These are phyloP conservation scores for Delphinapterus leucas DNA, from an alignment of 2,113 vertebrate genomes.

Conservation along the genomic window DNA sequence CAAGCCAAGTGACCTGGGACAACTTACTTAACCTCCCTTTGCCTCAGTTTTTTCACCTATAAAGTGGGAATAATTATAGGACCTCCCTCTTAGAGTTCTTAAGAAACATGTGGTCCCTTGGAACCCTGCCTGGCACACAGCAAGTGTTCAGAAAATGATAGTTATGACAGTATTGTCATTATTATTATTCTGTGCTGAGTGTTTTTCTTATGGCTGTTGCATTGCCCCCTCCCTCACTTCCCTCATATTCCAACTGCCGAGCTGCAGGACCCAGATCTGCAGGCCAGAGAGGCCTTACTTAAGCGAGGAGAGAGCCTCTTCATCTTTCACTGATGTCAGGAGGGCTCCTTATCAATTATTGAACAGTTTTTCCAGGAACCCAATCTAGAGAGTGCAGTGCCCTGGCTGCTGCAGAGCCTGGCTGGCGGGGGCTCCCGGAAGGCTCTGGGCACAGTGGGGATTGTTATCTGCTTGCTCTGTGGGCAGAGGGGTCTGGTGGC, in stretches of 20 bases:
- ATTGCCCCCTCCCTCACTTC: background rate
- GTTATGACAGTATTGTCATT: background rate
- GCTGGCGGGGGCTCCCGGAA: constrained; percentile 69
- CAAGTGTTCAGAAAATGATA: background rate
- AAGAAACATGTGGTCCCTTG: background rate
- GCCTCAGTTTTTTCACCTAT: background rate
- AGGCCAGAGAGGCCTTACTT: constrained; percentile 66
- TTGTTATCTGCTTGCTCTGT: constrained; percentile 49
- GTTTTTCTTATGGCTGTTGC: background rate
- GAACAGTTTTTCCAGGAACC: constrained; percentile 83
- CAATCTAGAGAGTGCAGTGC: constrained; percentile 67
- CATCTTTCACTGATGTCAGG: constrained; percentile 69
- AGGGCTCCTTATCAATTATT: constrained; percentile 79
- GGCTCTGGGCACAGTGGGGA: background rate
- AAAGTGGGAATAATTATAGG: background rate
- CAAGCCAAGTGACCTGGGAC: background rate
- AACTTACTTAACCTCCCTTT: background rate
- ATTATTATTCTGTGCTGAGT: background rate
- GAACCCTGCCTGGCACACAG: background rate
- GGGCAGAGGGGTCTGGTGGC: constrained; percentile 1
- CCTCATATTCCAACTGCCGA: background rate
- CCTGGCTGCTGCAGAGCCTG: constrained; percentile 33
- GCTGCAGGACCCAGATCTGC: constrained; percentile 57
- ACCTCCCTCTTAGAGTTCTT: background rate
- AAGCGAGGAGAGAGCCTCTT: constrained; percentile 62